Evolutionary conservation across 1,140 invertebrate species (phyloP).

Genomic region (Tetraneura akinire): DNA sequence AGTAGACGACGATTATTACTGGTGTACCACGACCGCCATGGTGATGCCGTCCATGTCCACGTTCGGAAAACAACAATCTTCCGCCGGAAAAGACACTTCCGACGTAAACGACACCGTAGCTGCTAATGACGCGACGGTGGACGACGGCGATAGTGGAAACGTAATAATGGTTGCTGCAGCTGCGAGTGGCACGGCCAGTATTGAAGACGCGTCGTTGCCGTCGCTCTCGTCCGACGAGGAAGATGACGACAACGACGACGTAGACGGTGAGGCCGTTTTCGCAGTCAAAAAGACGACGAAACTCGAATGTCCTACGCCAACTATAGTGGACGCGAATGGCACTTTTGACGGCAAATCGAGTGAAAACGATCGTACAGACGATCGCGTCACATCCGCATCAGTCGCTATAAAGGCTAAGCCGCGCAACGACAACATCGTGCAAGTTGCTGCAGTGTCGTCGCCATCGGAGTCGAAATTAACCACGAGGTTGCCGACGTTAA

Average conservation of each 20-base stretch:
- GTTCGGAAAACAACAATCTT: not conserved
- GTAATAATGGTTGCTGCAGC: not conserved
- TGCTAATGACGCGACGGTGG: not conserved
- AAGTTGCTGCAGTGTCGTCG: not conserved
- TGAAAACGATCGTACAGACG: not conserved
- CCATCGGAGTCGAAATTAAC: not conserved
- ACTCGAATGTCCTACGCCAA: too few species aligned
- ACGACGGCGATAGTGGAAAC: not conserved
- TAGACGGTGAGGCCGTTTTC: not conserved
- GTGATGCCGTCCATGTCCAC: not conserved
- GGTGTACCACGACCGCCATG: slow-evolving; percentile 26
- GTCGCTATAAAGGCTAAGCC: too few species aligned
- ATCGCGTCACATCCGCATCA: too few species aligned
- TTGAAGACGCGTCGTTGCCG: slow-evolving; percentile 26
- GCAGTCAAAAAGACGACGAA: not conserved
- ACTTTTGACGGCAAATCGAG: not conserved
- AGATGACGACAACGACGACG: not conserved
- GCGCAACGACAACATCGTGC: not conserved
- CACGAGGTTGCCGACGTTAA: not conserved
- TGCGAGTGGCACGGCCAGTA: not conserved
- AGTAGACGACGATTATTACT: slow-evolving; percentile 12
- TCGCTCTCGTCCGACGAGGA: slow-evolving; percentile 12
- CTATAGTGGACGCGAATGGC: too few species aligned
- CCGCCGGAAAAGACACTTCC: not conserved
- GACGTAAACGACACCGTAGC: not conserved